phyloP scores from a whole-genome alignment of 2,113 vertebrate genomes.

The Oplegnathus fasciatus region DNA sequence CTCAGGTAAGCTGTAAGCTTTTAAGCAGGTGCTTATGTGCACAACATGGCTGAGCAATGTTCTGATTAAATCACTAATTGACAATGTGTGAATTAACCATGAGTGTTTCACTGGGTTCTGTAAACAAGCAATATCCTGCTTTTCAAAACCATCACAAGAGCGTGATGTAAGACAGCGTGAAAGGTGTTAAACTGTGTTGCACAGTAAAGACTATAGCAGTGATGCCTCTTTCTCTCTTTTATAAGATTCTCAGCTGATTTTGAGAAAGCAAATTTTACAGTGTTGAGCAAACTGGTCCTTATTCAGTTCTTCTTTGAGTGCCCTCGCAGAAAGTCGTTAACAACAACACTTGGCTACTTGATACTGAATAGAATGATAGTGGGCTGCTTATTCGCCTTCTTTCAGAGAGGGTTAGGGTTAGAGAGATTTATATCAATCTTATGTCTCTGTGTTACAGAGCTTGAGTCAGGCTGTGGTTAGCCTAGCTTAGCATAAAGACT shows the following conservation, averaged over 20 bases:
- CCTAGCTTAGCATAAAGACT: background rate
- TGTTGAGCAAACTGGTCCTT: background rate
- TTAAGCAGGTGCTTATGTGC: background rate
- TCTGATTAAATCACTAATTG: background rate
- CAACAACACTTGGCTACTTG: background rate
- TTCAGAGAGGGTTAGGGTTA: background rate
- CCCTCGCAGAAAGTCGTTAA: background rate
- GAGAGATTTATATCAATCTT: background rate
- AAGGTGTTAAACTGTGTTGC: background rate
- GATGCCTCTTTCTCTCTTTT: background rate
- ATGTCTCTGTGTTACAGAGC: background rate
- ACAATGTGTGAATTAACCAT: background rate
- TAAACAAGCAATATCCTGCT: background rate
- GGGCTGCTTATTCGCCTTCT: background rate
- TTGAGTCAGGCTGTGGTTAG: no score
- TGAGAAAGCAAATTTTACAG: background rate
- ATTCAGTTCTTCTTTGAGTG: background rate
- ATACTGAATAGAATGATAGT: background rate
- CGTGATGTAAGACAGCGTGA: slow-evolving; percentile 1
- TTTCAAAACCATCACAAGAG: background rate
- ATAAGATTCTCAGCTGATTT: background rate
- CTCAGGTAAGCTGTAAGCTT: slow-evolving; percentile 87
- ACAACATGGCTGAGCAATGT: background rate
- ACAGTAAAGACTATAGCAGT: background rate
- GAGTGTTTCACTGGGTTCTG: background rate